Evolutionary conservation across 2,797 vertebrate genomes (phyloP), one percentile per base, ranked within the genome.

Genomic region (Malacoctenus gilli): DNA sequence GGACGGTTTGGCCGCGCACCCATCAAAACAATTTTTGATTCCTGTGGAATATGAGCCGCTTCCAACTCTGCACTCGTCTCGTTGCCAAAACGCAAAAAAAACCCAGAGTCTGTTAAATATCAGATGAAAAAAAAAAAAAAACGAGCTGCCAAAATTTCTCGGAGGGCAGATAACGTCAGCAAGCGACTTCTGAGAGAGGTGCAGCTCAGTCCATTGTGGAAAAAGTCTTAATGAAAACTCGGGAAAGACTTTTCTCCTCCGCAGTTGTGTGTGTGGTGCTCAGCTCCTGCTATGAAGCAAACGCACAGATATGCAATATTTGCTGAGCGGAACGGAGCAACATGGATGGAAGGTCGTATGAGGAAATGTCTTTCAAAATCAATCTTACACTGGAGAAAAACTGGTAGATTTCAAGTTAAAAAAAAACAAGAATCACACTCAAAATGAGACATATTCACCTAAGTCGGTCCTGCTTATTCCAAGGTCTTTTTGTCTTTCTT

Each of bases 71-170:
- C 37, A 5, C 21, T 47, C 20, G 18, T 13, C 44, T 11, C 53
- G 7, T 23, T 16, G 16, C 19, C 14, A 14, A 50, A n/a, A n/a
- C n/a, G n/a, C n/a, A n/a, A n/a, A n/a, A n/a, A n/a, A 16, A 50
- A 32, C 1, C 2, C 25, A 4, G 3, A 47, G 15, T 34, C 39
- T 28, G 14, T 34, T 50, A 34, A 21, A 48, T 44, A 20, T 37
- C 19, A 18, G 6, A 47, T 52, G 14, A 39, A 30, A 1, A 63
- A 14, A 19, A 1, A 37, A 39, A 30, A 1, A 63, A 14, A 19
- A 1, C 32, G 2, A 23, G 25, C 19, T 59, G 10, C 19, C 20
- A 60, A 48, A 8, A 58, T 31, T n/a, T 54, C 9, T 37, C 35
- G 46, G 1, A 9, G 1, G 13, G 4, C 13, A 13, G 4, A 8